These are phyloP conservation scores for Melopsittacus undulatus DNA, from an alignment of 2,797 vertebrate species.

Conservation along the genomic window DNA sequence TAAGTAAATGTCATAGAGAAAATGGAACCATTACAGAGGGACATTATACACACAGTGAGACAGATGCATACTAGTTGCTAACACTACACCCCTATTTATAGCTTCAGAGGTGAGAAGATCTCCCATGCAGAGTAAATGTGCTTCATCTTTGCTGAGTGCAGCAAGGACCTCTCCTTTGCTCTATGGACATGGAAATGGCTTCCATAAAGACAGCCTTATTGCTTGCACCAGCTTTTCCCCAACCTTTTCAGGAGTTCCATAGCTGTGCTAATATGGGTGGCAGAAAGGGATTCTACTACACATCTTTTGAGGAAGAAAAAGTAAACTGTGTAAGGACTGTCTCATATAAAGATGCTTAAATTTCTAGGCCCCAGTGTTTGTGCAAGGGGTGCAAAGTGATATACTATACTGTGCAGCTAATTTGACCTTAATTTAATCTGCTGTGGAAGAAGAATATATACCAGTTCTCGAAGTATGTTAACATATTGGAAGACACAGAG, in stretches of 20 bases:
- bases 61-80: background rate
- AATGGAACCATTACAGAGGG: background rate
- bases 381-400: background rate
- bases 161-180: background rate
- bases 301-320: background rate
- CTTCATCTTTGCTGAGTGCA: background rate
- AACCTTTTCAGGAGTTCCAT: background rate
- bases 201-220: background rate
- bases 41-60: background rate
- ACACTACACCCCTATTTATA: background rate
- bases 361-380: background rate
- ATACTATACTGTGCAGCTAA: background rate
- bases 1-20: constrained; percentile 7
- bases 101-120: background rate
- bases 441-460: background rate
- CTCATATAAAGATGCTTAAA: accelerated
- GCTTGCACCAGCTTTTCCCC: background rate
- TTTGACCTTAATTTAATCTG: background rate
- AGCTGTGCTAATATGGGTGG: background rate
- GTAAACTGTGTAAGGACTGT: background rate
- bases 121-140: background rate
- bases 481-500: background rate
- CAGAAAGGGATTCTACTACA: background rate
- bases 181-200: background rate
- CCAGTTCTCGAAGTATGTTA: background rate